These are phyloP conservation scores for Torymus aiolomorphi DNA, from an alignment of 2,888 invertebrate genomes.

Conservation along the genomic window DNA sequence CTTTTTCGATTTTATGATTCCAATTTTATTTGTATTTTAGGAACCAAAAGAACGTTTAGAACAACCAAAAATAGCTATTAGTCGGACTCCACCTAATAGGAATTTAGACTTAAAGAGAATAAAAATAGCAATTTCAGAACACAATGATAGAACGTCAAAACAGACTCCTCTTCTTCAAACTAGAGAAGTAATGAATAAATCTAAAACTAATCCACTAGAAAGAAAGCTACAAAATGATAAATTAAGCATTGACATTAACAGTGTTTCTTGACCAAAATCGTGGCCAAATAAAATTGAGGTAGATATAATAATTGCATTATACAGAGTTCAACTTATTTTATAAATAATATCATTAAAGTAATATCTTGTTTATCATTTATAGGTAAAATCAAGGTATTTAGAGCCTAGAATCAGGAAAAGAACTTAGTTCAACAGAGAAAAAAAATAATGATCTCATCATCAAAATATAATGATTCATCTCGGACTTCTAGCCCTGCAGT, in stretches of 20 bases:
- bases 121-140: slow-evolving; percentile 74
- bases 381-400: slow-evolving; percentile 80
- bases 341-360: background rate
- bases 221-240: slow-evolving; percentile 71
- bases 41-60: slow-evolving; percentile 64
- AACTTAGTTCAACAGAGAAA: slow-evolving; percentile 74
- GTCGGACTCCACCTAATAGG: slow-evolving; percentile 67
- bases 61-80: slow-evolving; percentile 64
- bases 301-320: slow-evolving; percentile 26
- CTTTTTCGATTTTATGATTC: background rate
- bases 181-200: slow-evolving; percentile 67
- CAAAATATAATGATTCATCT: slow-evolving; percentile 84
- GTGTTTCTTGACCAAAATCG: slow-evolving; percentile 69
- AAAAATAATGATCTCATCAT: slow-evolving; percentile 78
- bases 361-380: slow-evolving; percentile 41
- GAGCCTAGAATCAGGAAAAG: slow-evolving; percentile 77
- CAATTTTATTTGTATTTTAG: slow-evolving; percentile 26
- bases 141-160: slow-evolving; percentile 70
- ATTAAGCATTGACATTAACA: slow-evolving; percentile 60
- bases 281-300: slow-evolving; percentile 75
- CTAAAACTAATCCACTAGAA: slow-evolving; percentile 73
- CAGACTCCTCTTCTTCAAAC: slow-evolving; percentile 64
- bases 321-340: background rate
- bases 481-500: slow-evolving; percentile 83
- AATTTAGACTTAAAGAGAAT: slow-evolving; percentile 74